These are phyloP conservation scores for Sympetrum striolatum DNA, from an alignment of 2,888 invertebrate genomes.

Conservation along the genomic window DNA sequence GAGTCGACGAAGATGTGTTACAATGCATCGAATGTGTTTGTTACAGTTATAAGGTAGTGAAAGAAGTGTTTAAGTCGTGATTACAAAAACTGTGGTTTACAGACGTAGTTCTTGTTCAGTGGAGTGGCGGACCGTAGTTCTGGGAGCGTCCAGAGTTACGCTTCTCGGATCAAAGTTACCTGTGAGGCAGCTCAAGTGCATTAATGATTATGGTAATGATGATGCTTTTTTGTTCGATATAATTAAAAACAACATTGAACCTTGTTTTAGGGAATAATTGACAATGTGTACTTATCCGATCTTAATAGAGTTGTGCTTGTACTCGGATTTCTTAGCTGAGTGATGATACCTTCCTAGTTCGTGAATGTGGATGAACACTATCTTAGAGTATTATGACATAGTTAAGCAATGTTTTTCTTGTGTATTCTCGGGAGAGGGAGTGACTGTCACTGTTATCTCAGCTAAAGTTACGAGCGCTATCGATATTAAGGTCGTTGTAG, in stretches of 20 bases:
- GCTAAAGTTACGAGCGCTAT: neutral
- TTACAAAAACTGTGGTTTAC: conserved; percentile 37
- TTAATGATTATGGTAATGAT: conserved; percentile 44
- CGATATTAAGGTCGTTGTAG: neutral
- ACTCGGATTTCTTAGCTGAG: neutral
- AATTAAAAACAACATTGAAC: conserved; percentile 16
- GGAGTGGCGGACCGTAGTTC: conserved; percentile 36
- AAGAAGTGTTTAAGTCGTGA: conserved; percentile 31
- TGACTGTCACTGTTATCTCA: neutral
- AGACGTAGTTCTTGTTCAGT: conserved; percentile 42
- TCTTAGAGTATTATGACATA: conserved; percentile 5
- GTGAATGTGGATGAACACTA: neutral
- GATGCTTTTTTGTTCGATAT: conserved; percentile 44
- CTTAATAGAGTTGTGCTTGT: conserved; percentile 39
- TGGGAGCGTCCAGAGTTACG: conserved; percentile 39
- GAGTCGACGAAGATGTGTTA: conserved; percentile 9
- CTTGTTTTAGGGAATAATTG: conserved; percentile 12
- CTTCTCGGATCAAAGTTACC: conserved; percentile 37
- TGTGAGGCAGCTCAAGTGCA: conserved; percentile 40
- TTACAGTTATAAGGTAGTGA: conserved; percentile 34
- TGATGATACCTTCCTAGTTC: neutral
- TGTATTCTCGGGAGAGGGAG: conserved; percentile 23
- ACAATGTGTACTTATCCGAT: conserved; percentile 15
- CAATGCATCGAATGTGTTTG: neutral
- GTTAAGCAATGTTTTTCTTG: conserved; percentile 29